Evolutionary conservation across 2,888 invertebrate species (phyloP).

Genomic region (Epinotia ramella): DNA sequence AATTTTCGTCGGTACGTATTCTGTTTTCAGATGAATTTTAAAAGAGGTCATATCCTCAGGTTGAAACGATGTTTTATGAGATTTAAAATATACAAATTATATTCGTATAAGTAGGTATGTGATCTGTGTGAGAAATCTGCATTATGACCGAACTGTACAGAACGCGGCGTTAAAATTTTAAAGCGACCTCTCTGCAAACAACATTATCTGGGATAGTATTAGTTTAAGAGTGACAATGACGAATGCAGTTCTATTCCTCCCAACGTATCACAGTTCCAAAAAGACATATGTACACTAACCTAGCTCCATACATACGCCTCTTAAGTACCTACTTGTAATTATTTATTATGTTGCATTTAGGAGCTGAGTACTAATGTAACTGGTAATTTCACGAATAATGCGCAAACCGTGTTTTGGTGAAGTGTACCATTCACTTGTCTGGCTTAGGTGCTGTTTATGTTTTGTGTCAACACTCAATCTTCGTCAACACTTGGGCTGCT

Average conservation of each 20-base stretch:
- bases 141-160: not conserved
- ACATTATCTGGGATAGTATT: constrained; percentile 24
- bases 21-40: no score
- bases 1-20: no score
- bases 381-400: constrained; percentile 41
- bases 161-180: not conserved
- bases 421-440: constrained; percentile 26
- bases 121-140: not conserved
- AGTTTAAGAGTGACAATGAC: constrained; percentile 44
- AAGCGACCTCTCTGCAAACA: constrained; percentile 10
- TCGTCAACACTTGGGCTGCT: constrained; percentile 14
- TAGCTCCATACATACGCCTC: not conserved
- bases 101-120: no score
- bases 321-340: not conserved
- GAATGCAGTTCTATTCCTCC: constrained; percentile 36
- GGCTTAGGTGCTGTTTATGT: constrained; percentile 13
- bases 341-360: constrained; percentile 39
- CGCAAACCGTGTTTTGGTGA: constrained; percentile 28
- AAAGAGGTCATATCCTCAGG: no score
- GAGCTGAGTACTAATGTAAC: constrained; percentile 32
- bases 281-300: not conserved
- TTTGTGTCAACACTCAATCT: constrained; percentile 20
- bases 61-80: no score
- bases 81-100: no score
- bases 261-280: not conserved